phyloP scores from a whole-genome alignment of 2,113 vertebrate genomes.

The Lophura nycthemera region DNA sequence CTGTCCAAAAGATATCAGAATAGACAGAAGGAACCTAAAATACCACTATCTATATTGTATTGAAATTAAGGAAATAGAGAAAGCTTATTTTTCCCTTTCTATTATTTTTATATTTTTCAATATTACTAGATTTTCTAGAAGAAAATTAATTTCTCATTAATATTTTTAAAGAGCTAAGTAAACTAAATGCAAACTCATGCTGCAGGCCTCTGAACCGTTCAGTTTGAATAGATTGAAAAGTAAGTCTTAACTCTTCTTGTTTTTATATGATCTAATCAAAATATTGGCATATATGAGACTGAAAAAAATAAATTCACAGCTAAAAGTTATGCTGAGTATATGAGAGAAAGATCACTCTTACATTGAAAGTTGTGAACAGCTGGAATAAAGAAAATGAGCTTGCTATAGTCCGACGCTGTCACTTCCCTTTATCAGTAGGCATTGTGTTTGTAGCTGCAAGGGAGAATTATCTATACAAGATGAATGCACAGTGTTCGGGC shows the following conservation, averaged over 20 bases:
- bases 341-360: background rate
- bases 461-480: background rate
- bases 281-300: background rate
- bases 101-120: background rate
- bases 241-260: background rate
- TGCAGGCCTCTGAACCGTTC: background rate
- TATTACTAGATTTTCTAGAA: background rate
- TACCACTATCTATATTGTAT: background rate
- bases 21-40: fast-evolving
- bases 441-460: background rate
- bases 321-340: background rate
- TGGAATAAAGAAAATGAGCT: background rate
- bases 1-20: background rate
- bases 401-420: fast-evolving
- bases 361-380: background rate
- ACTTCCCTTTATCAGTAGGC: background rate
- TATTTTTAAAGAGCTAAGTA: background rate
- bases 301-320: background rate
- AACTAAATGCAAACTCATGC: background rate
- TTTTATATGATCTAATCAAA: background rate
- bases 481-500: fast-evolving
- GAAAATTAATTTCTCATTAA: background rate
- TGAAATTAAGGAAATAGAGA: background rate
- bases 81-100: background rate
- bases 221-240: background rate